Base-by-base conservation (phyloP, 2,888 invertebrate species). In the Ceriagrion tenellum region DNA sequence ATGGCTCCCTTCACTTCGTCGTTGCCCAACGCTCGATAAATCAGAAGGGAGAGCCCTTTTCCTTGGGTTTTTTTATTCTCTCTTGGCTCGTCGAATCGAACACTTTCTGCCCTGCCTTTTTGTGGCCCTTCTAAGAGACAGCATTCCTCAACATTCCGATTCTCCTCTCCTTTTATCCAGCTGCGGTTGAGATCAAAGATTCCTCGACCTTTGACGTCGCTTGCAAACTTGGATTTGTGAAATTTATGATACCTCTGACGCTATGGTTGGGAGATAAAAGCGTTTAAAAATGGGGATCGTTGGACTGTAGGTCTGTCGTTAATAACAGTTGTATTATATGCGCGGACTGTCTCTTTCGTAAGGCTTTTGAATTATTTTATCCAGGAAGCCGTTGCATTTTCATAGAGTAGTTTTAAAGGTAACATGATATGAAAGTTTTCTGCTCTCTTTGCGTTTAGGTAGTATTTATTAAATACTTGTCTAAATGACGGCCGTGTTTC, bases 81-180 rank as follows among this genome's bases (percentile, higher is more conserved):
- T 35, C 35, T 81, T 81, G 35, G 81, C 81, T 81, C 30, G 35
- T 26, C 81, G 81, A 81, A 81, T 81, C 35, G 81, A 81, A 81
- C 81, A 81, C 81, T 81, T 81, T 81, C 81, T 35, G 30, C 81
- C 35, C 16, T 26, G 81, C 81, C 81, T 30, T 81, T 81, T 35
- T 81, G 35, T 18, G 30, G 35, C 30, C 81, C 35, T 16, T 35
- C n/a, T 81, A 16, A 81, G 35, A 69, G 20, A 69, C 35, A 81
- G 35, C 81, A 81, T 81, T 81, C 81, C 81, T 81, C 81, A 81
- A 35, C 81, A 81, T 81, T 35, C 81, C 35, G 81, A 35, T 81
- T 35, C 81, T 81, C 35, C 81, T 13, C 13, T 30, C 35, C 81
- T 81, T 81, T 81, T 35, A 35, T 35, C 81, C 35, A 81, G 16